Evolutionary conservation across 2,888 invertebrate species (phyloP), one percentile per base, ranked within the genome.

Genomic region (Chironomus tentans): DNA sequence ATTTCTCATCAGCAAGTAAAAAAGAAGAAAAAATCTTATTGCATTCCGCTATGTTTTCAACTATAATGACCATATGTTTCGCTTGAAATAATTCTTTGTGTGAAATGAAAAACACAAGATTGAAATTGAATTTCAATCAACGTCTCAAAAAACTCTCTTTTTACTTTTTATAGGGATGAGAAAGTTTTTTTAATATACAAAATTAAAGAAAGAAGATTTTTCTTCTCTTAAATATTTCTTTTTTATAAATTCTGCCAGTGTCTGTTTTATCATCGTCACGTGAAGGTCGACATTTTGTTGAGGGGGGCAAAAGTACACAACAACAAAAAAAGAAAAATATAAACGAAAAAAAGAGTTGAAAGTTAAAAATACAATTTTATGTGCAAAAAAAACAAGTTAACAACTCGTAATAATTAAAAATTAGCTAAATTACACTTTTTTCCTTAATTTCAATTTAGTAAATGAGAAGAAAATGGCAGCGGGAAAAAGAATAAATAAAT

Each of bases 181-280:
- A 65, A 65, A 65, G 13, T 15, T 65, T 13, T 65, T 65, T 21
- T 38, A 38, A 38, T 38, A 10, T 38, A 56, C 7, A 56, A 18
- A 56, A 15, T 38, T 38, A 18, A 18, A 56, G 2, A 56, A 56
- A 56, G n/a, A 56, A 56, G 56, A 56, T 18, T 18, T 56, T 56
- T 18, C 15, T 15, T 56, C 56, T 56, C 18, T 15, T 56, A 56
- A 21, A 65, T 65, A 24, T 65, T 24, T 65, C n/a, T 62, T 62
- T 24, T 24, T 21, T 13, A 21, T 24, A 22, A 21, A 18, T 65
- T 38, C 38, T 18, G 68, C 28, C 72, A 72, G 72, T 72, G 38
- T 72, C 62, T 72, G 46, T 62, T 72, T 72, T 72, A 28, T n/a
- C 22, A 61, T 18, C 38, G 72, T 38, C 24, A 50, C 15, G 61